These are phyloP conservation scores for Drosophila azteca DNA, from an alignment of 1,140 invertebrate genomes.

Conservation along the genomic window DNA sequence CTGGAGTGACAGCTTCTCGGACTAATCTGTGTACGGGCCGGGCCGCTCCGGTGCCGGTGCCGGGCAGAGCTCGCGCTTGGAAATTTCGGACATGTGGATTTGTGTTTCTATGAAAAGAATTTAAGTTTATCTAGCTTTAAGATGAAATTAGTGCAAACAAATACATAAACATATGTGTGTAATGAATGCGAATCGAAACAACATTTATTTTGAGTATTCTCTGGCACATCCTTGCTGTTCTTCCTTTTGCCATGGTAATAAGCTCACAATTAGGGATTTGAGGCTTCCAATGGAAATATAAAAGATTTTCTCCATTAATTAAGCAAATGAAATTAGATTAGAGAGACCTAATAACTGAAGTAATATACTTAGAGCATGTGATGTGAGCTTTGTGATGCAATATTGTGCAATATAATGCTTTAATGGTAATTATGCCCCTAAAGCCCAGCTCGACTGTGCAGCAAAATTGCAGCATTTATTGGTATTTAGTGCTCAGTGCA, in stretches of 20 bases:
- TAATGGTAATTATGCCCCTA: neutral
- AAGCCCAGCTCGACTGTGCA: neutral
- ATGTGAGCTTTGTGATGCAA: neutral
- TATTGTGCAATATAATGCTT: slow-evolving; percentile 7
- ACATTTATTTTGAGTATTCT: slow-evolving; percentile 1
- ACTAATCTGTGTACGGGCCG: slow-evolving; percentile 53
- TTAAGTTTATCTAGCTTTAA: slow-evolving; percentile 39
- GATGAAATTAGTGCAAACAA: slow-evolving; percentile 42
- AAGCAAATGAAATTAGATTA: neutral
- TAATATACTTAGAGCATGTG: neutral
- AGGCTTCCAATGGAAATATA: neutral
- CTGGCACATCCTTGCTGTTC: neutral
- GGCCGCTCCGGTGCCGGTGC: neutral
- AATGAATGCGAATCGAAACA: slow-evolving; percentile 50
- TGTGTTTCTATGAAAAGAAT: slow-evolving; percentile 40
- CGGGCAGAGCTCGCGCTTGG: neutral
- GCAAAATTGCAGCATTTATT: slow-evolving; percentile 29
- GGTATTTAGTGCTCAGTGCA: slow-evolving; percentile 9
- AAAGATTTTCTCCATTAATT: slow-evolving; percentile 3
- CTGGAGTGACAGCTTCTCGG: slow-evolving; percentile 84
- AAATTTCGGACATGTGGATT: neutral
- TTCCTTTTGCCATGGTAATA: neutral
- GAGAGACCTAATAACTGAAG: no score
- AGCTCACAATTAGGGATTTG: no score
- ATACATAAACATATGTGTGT: slow-evolving; percentile 32